Evolutionary conservation across 1,140 invertebrate species (phyloP), one percentile per base, ranked within the genome.

Genomic region (Phocides pigmalion): DNA sequence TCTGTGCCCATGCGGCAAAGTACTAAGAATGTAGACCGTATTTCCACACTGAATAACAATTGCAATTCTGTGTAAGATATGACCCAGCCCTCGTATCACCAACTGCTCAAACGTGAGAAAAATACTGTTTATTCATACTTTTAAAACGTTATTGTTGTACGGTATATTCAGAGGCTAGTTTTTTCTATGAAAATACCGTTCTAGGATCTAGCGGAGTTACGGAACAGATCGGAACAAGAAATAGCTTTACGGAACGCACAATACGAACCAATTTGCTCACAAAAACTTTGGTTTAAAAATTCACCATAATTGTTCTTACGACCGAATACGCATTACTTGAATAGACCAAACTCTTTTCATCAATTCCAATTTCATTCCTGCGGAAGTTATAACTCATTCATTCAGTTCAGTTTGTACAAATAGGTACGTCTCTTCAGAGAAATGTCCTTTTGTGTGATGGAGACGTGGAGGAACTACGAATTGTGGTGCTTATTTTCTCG

Each of bases 321-420:
- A n/a, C 14, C 46, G 22, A 58, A 32, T 15, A 49, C 15, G 25
- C 46, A 50, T 41, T 56, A 64, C 25, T 54, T 50, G 35, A 66
- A 66, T 66, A 51, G 63, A 37, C 44, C 56, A 15, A 67, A 67
- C 9, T 61, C 65, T 54, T 67, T 62, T 67, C 58, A 74, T 77
- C 63, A 73, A 72, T 72, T 68, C 65, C 65, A 74, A 76, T 72
- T 62, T 61, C 63, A 66, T 64, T 62, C 66, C 66, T 59, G 58
- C 68, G 73, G 73, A 79, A 77, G 75, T 74, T 68, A 76, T 74
- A 74, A 74, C 65, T 82, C 74, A 79, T 73, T 73, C 67, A 71
- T 76, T 78, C 74, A 28, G 5, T 28, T 1, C 25, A 28, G 63
- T 75, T 68, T 65, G 54, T 62, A 56, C n/a, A n/a, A n/a, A n/a